Evolutionary conservation across 2,888 invertebrate species (phyloP), one percentile per base, ranked within the genome.

Genomic region (Ormyrus labotus): DNA sequence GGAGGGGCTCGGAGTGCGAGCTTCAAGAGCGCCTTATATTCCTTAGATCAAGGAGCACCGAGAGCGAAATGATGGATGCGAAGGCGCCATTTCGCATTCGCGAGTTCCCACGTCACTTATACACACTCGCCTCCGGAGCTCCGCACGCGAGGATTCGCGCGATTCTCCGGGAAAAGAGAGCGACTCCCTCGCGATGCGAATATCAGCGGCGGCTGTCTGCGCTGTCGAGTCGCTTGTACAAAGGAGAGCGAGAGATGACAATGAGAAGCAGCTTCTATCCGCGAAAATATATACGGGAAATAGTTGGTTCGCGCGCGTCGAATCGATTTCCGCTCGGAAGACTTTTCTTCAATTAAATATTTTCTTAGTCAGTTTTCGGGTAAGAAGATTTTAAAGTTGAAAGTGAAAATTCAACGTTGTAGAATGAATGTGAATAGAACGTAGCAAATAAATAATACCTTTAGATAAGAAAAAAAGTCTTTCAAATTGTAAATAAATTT

Each of bases 51-150:
- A 34, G 34, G 34, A 34, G 34, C 10, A 50, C 3, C 58, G 5
- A 53, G 57, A n/a, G 50, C 58, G 58, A n/a, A 74, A 57, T 74
- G 73, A 74, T 65, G 57, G 57, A 74, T 74, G 73, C 57, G 57
- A 19, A 19, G 34, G 58, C 58, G 50, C 6, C 51, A 69, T 60
- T 51, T 60, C 51, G 63, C 63, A 70, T 70, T 70, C 70, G 50
- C 19, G 19, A 48, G 60, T 58, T 47, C 11, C 60, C n/a, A 9
- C 70, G 50, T 13, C 19, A 48, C 67, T 67, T 51, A 51, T 51
- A 67, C 51, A n/a, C 19, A 13, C 34, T n/a, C 51, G 67, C 13
- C n/a, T 13, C 13, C 50, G 1, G 50, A 6, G 50, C 60, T 61
- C 51, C 34, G 60, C 51, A n/a, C 50, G 19, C 34, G 34, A 34